Evolutionary conservation across 2,797 vertebrate species (phyloP).

Genomic region (Adelosebastes latens): DNA sequence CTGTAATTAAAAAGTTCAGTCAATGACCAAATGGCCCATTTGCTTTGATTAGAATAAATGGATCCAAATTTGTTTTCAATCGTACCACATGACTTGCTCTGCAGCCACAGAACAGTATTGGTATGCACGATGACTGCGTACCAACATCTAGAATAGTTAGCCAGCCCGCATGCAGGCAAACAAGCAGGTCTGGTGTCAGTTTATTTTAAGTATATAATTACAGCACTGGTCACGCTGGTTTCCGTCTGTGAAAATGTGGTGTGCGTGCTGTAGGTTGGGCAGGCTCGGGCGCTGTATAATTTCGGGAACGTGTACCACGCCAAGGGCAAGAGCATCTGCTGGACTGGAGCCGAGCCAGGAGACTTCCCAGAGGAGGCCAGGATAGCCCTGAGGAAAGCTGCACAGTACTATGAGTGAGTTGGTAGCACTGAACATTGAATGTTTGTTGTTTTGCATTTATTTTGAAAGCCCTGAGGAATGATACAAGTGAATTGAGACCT

Average conservation of each 20-base stretch:
- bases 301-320: constrained; percentile 97
- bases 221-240: constrained; percentile 64
- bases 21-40: neutral
- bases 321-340: constrained; percentile 94
- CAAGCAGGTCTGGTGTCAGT: constrained; percentile 56
- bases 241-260: constrained; percentile 67
- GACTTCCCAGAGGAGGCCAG: constrained; percentile 94
- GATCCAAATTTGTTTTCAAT: constrained; percentile 29
- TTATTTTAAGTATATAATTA: constrained; percentile 81
- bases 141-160: constrained; percentile 63
- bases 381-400: constrained; percentile 90
- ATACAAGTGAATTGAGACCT: neutral
- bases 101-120: constrained; percentile 24
- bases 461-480: neutral
- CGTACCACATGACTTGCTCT: constrained; percentile 22
- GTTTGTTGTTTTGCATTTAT: constrained; percentile 7
- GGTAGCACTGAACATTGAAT: neutral
- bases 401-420: constrained; percentile 95
- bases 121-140: constrained; percentile 14
- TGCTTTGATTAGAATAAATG: constrained; percentile 27
- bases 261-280: constrained; percentile 88
- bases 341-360: constrained; percentile 88
- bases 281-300: constrained; percentile 97
- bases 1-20: neutral
- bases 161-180: constrained; percentile 37